phyloP scores from a whole-genome alignment of 2,888 invertebrate genomes.

The Drosophila neonasuta region DNA sequence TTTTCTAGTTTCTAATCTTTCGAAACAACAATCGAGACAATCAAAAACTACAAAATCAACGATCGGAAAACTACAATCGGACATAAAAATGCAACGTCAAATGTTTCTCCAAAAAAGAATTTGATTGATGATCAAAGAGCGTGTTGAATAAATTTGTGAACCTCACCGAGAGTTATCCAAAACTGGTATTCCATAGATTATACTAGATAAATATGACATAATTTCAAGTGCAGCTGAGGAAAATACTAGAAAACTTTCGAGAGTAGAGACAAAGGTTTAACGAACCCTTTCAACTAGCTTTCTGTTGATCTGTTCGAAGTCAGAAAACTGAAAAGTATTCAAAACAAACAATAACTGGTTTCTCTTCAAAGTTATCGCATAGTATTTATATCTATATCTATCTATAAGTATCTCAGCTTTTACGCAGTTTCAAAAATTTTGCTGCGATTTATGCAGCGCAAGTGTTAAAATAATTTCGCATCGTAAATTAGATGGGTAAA shows the following conservation, averaged over 20 bases:
- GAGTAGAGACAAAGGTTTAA: slow-evolving; percentile 21
- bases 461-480: slow-evolving; percentile 16
- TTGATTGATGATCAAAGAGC: slow-evolving; percentile 42
- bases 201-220: slow-evolving; percentile 13
- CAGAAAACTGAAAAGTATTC: slow-evolving; percentile 1
- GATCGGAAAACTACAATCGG: slow-evolving; percentile 14
- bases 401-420: slow-evolving; percentile 12
- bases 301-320: slow-evolving; percentile 25
- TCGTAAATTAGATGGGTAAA: slow-evolving; percentile 1
- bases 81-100: slow-evolving; percentile 29
- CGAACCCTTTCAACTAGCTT: slow-evolving; percentile 23
- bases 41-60: slow-evolving; percentile 7
- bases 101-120: slow-evolving; percentile 5
- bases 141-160: slow-evolving; percentile 32
- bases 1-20: slow-evolving; percentile 18
- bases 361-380: slow-evolving; percentile 14
- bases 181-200: slow-evolving; percentile 15
- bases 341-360: slow-evolving; percentile 45
- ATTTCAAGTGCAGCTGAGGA: slow-evolving; percentile 14
- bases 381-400: slow-evolving; percentile 3
- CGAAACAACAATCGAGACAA: slow-evolving; percentile 21
- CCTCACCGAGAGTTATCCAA: slow-evolving; percentile 8
- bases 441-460: slow-evolving; percentile 27
- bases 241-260: slow-evolving; percentile 32
- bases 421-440: slow-evolving; percentile 24